Conservation (phyloP, 2,888 invertebrate species). For the Chymomyza fuscimana region DNA sequence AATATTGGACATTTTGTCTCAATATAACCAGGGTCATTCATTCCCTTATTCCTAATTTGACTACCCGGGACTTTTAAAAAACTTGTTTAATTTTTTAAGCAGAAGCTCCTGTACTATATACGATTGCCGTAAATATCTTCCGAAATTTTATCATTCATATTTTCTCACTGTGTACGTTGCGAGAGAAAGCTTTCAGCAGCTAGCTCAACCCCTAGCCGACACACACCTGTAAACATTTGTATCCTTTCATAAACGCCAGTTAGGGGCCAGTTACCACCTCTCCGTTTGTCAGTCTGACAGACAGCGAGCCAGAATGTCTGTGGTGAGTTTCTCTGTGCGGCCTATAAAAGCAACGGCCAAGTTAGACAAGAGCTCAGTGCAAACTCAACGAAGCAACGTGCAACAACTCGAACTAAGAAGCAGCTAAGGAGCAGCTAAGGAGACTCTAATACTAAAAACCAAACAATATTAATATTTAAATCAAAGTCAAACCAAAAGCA, state of each 20-base stretch:
- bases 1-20: too few species aligned
- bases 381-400: constrained; percentile 63
- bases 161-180: constrained; percentile 19
- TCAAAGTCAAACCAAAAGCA: constrained; percentile 7
- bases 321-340: constrained; percentile 62
- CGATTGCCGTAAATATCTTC: too few species aligned
- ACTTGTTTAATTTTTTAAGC: too few species aligned
- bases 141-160: too few species aligned
- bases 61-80: too few species aligned
- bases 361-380: constrained; percentile 59
- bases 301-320: constrained; percentile 50
- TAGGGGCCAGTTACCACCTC: constrained; percentile 19
- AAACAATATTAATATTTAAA: constrained; percentile 14
- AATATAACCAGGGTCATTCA: too few species aligned
- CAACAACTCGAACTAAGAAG: constrained; percentile 45
- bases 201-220: constrained; percentile 23
- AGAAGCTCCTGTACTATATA: too few species aligned
- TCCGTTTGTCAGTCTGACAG: neutral
- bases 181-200: constrained; percentile 12
- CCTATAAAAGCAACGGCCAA: constrained; percentile 64
- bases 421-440: constrained; percentile 16
- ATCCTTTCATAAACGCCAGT: neutral
- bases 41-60: too few species aligned
- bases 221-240: constrained; percentile 47
- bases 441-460: constrained; percentile 11